These are phyloP conservation scores for Bucco capensis DNA, from an alignment of 2,113 vertebrate genomes.

Conservation along the genomic window DNA sequence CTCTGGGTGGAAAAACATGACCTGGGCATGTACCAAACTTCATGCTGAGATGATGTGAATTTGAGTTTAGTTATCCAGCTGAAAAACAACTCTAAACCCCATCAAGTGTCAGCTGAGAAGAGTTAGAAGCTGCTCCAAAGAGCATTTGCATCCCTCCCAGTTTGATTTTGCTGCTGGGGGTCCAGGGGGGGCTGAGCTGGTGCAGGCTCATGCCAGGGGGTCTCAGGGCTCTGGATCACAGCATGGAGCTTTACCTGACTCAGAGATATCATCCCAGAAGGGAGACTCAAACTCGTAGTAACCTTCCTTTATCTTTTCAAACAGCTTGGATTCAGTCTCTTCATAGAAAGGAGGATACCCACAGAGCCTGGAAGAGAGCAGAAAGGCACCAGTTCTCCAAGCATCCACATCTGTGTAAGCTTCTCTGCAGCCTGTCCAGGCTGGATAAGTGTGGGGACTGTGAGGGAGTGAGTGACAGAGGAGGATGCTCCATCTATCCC, in stretches of 20 bases:
- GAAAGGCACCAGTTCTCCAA: background rate
- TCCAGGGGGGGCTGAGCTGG: too few relatives aligned
- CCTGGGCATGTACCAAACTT: background rate
- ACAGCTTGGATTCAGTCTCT: constrained; percentile 87
- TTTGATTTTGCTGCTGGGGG: too few relatives aligned
- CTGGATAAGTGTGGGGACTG: accelerated
- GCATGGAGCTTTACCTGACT: constrained; percentile 75
- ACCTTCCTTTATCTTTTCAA: constrained; percentile 91
- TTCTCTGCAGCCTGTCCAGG: background rate
- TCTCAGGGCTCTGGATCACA: background rate
- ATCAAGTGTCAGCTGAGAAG: background rate
- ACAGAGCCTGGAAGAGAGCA: constrained; percentile 77
- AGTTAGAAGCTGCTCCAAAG: background rate
- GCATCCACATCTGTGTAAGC: accelerated
- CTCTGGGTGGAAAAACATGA: background rate
- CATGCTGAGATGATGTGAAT: background rate
- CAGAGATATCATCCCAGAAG: constrained; percentile 93
- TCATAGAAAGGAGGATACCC: constrained; percentile 97
- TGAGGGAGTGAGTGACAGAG: accelerated
- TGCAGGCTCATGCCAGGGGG: accelerated
- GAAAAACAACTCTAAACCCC: background rate
- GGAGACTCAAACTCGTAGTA: constrained; percentile 91
- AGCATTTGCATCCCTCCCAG: background rate
- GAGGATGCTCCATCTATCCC: background rate
- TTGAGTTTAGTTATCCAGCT: background rate